phyloP scores from a whole-genome alignment of 1,140 invertebrate genomes.

The Trichoplusia ni region DNA sequence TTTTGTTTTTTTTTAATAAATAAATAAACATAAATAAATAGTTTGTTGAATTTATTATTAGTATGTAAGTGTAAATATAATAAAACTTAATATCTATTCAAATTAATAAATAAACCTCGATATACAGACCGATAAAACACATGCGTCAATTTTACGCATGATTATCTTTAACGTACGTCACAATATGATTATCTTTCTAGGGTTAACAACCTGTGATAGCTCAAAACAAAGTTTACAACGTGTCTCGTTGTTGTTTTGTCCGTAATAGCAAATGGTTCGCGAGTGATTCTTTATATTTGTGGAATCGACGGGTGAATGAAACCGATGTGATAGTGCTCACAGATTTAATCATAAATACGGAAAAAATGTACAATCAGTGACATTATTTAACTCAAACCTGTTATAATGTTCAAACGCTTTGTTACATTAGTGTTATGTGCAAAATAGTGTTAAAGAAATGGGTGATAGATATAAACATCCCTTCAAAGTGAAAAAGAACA shows the following conservation, averaged over 20 bases:
- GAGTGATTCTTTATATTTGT: slow-evolving; percentile 35
- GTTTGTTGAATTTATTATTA: too few relatives aligned
- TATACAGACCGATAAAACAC: too few relatives aligned
- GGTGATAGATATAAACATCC: slow-evolving; percentile 72
- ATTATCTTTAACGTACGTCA: too few relatives aligned
- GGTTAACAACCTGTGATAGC: neutral
- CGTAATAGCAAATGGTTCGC: neutral
- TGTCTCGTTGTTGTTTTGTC: neutral
- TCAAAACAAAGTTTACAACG: neutral
- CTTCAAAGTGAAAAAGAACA: slow-evolving; percentile 71
- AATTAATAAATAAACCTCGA: too few relatives aligned
- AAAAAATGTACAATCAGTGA: slow-evolving; percentile 49
- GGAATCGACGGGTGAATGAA: slow-evolving; percentile 43
- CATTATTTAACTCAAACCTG: slow-evolving; percentile 19
- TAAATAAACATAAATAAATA: too few relatives aligned
- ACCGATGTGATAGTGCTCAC: slow-evolving; percentile 35
- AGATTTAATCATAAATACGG: slow-evolving; percentile 48
- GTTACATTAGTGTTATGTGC: slow-evolving; percentile 38
- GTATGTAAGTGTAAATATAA: too few relatives aligned
- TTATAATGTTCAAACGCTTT: slow-evolving; percentile 30
- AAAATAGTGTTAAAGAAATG: slow-evolving; percentile 67
- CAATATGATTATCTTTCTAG: too few relatives aligned
- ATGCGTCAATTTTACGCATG: too few relatives aligned
- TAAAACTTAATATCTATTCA: too few relatives aligned
- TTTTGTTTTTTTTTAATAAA: too few relatives aligned